Evolutionary conservation across 2,113 vertebrate species (phyloP), one percentile per base, ranked within the genome.

Genomic region (Zosterops hypoxanthus): DNA sequence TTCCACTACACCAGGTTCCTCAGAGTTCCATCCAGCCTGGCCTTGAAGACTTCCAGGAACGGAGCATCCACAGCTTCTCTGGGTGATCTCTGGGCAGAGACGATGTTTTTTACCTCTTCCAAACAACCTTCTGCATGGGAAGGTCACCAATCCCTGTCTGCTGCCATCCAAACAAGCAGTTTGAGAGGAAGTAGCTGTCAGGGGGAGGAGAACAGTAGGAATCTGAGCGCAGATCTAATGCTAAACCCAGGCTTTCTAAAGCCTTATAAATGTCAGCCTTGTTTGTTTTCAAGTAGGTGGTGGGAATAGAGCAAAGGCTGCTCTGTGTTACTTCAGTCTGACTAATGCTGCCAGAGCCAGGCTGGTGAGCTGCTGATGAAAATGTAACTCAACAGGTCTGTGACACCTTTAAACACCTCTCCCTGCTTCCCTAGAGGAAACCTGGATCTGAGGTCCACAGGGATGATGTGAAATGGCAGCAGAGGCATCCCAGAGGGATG

Each of bases 231-330:
- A 60, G 59, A 87, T 64, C 57, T 82, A 26, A 80, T 31, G 29
- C 33, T 82, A 80, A 83, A 68, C 4, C 13, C 34, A 60, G 36
- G 46, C 49, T 94, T 82, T 29, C n/a, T 92, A 56, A 90, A 53
- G 17, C 52, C 44, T 69, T 64, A 33, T 79, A 87, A 92, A 94
- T 42, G 46, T 90, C 94, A 97, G 22, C 55, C 47, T 82, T 83
- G 57, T 79, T 94, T 85, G 66, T 66, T 94, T 82, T 83, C 64
- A 52, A 46, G 81, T 44, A 68, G 44, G 47, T 31, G 36, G 41
- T 17, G 34, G 50, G 34, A 83, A 78, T 2, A 90, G 56, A 80
- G 60, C 39, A 95, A 85, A 77, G 60, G 50, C 42, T 83, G 29
- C n/a, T 86, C 64, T 22, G 7, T 44, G 61, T 41, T 83, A 25